A percentile compares a stretch with the other conserved stretches of the same genome.
phyloP scores from a whole-genome alignment of 2,797 vertebrate genomes.

The Adelosebastes latens region DNA sequence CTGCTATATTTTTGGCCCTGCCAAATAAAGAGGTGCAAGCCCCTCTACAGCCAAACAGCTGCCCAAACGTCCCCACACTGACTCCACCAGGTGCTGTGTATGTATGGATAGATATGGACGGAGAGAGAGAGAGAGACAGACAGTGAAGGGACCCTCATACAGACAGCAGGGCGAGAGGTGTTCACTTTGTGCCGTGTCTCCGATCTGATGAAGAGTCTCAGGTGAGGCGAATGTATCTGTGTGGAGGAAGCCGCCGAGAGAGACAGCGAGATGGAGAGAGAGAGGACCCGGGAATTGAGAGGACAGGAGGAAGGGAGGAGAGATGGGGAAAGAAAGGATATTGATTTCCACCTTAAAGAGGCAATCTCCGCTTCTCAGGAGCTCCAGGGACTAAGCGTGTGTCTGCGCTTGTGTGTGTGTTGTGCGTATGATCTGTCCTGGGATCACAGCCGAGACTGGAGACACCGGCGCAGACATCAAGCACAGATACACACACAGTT shows the following conservation, averaged over 20 bases:
- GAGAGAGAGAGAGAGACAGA: conserved; percentile 8
- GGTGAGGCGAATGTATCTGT: conserved; percentile 37
- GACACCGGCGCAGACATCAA: conserved; percentile 16
- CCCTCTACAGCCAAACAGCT: conserved; percentile 58
- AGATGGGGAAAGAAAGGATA: conserved; percentile 75
- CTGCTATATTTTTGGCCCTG: conserved; percentile 88
- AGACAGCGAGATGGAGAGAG: conserved; percentile 24
- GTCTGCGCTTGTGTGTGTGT: conserved; percentile 7
- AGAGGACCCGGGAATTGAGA: conserved; percentile 60
- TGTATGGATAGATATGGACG: conserved; percentile 82
- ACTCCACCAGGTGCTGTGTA: conserved; percentile 74
- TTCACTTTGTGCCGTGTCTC: conserved; percentile 25
- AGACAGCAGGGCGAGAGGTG: conserved; percentile 2
- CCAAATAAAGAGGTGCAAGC: conserved; percentile 85
- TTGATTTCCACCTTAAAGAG: conserved; percentile 80
- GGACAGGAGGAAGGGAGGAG: conserved; percentile 61
- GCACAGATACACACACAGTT: background rate
- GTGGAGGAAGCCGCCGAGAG: conserved; percentile 31
- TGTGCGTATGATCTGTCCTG: conserved; percentile 28
- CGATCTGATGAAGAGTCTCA: conserved; percentile 48
- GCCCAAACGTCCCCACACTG: background rate
- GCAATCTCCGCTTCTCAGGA: conserved; percentile 73
- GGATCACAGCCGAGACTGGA: conserved; percentile 37
- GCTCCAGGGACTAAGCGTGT: conserved; percentile 50
- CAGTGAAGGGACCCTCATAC: background rate